Conservation (phyloP, 2,113 vertebrate species). For the Hepsetus odoe region DNA sequence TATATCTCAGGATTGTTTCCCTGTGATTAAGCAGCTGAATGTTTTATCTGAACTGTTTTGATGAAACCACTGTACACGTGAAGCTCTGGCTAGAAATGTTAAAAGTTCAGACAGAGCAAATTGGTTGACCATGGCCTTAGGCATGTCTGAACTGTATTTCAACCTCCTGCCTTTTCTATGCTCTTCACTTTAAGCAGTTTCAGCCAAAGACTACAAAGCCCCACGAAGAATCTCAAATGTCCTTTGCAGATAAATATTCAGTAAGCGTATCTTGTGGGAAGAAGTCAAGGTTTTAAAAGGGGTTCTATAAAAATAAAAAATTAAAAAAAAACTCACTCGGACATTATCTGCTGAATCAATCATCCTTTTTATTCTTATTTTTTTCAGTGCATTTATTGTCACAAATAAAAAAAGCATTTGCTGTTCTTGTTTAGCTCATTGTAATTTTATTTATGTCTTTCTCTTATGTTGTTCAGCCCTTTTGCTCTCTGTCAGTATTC, state of each 20-base stretch:
- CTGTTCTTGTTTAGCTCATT: neutral
- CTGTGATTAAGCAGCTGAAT: neutral
- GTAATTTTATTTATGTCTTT: neutral
- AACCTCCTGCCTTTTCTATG: neutral
- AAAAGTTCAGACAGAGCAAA: slow-evolving; percentile 12
- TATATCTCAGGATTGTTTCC: neutral
- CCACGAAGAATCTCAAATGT: neutral
- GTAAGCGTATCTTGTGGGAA: neutral
- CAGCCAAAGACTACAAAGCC: neutral
- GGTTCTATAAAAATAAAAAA: no score
- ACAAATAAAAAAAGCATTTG: neutral
- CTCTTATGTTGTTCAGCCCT: neutral
- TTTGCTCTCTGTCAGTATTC: neutral
- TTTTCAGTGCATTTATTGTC: neutral
- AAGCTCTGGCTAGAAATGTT: slow-evolving; percentile 22
- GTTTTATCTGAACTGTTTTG: neutral
- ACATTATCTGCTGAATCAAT: neutral
- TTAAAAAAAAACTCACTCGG: neutral
- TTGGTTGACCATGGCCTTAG: slow-evolving; percentile 5
- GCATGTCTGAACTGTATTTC: neutral
- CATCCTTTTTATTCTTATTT: neutral
- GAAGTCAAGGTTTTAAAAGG: no score
- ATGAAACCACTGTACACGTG: neutral
- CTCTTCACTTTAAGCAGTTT: neutral
- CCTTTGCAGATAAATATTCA: neutral